These are phyloP conservation scores for Meiosimyza platycephala DNA, from an alignment of 2,888 invertebrate species.

Conservation along the genomic window DNA sequence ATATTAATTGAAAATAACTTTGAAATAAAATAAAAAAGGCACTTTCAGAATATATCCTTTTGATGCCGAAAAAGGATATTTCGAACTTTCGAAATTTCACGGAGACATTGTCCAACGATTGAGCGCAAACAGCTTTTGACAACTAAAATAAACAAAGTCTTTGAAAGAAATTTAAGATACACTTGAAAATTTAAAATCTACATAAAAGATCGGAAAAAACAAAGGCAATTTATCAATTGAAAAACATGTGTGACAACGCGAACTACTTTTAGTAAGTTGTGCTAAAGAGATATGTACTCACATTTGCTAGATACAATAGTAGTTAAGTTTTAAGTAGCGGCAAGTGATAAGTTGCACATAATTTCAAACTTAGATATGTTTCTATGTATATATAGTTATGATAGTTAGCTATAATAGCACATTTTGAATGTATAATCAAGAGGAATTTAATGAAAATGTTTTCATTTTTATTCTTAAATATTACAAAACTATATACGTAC, in stretches of 20 bases:
- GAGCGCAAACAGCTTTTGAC: slow-evolving; percentile 8
- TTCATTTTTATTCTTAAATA: neutral
- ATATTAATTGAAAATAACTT: no score
- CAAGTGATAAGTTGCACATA: no score
- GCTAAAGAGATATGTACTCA: no score
- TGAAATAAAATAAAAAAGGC: no score
- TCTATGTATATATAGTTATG: no score
- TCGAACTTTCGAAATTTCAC: neutral
- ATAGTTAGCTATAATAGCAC: neutral
- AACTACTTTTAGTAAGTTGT: no score
- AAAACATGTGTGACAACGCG: slow-evolving; percentile 31
- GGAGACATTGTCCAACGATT: slow-evolving; percentile 5
- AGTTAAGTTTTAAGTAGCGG: no score
- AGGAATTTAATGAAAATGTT: neutral
- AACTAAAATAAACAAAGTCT: slow-evolving; percentile 18
- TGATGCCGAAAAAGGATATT: no score
- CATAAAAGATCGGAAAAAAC: slow-evolving; percentile 47
- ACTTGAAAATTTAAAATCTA: neutral
- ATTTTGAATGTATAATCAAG: neutral
- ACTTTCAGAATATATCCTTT: no score
- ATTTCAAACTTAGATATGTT: no score
- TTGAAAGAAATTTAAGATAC: neutral
- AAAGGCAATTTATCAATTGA: slow-evolving; percentile 64
- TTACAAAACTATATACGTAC: no score
- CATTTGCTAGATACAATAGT: no score